Evolutionary conservation across 2,113 vertebrate genomes (phyloP), one percentile per base, ranked within the genome.

Genomic region (Phocoena sinus): DNA sequence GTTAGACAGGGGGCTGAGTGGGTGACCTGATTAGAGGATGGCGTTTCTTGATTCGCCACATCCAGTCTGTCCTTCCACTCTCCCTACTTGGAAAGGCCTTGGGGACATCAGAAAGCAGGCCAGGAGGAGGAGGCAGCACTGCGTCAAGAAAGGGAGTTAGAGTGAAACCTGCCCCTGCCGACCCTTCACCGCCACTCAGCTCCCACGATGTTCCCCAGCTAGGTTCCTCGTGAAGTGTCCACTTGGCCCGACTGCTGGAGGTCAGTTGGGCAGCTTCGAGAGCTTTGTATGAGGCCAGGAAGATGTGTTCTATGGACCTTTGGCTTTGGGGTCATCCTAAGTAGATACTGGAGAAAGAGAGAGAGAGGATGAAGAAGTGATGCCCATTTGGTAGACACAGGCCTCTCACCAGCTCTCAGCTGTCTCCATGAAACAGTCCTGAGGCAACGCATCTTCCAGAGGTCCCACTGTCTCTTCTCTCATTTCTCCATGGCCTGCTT

Each of bases 61-160:
- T 71, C 62, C 26, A 6, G 68, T 31, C 79, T 58, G 58, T 89
- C 79, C 79, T 90, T 96, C 83, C n/a, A n/a, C 83, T 89, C 86
- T 93, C 80, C 82, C 60, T 58, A 50, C 44, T 25, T 86, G 86
- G 70, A 96, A 79, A 93, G 63, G 50, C 92, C 94, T 63, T 14
- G 14, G 89, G 94, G 92, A 97, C 73, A 53, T 67, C 63, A 79
- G 89, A 95, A 97, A 97, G 62, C 85, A 96, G 97, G 97, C 62
- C 97, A 90, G 85, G 15, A 56, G 81, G 67, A 94, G 84, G 88
- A 26, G 33, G 67, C 11, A 11, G 28, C 41, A 28, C 36, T 15
- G 70, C 3, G 0, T 44, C 5, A 18, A 90, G 60, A 90, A 31
- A 76, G 44, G 44, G 60, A 53, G 36, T 36, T 9, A 58, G 31